Base-by-base conservation (phyloP, 2,888 invertebrate species). In the Sminthurides aquaticus region DNA sequence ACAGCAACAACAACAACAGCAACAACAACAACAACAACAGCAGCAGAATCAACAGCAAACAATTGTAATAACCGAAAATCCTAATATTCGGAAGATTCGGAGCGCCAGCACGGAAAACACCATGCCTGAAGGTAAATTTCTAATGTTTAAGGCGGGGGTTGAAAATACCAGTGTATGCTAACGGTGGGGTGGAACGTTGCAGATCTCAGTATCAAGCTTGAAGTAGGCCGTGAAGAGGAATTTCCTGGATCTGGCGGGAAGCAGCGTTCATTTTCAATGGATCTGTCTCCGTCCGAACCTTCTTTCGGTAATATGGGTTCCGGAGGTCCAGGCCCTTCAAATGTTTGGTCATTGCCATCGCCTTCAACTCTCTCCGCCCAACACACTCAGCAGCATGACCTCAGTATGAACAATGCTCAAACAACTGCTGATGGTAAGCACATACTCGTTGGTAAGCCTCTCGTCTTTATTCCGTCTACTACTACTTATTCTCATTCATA, bases 191-290 rank as follows among this genome's bases (percentile, higher is more conserved):
- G 52, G 5, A 5, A 20, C 52, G 5, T 52, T 80, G 71, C 82
- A 86, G 89, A 90, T 82, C 83, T 90, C 80, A 85, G 89, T 77
- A 86, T 89, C 76, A 89, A 89, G 78, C 85, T 83, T 79, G 87
- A 87, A 78, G 72, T 72, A 66, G 72, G 75, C 28, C 68, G 72
- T 11, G 75, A 75, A 25, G 73, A 72, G 49, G 71, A 72, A 49
- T 58, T 67, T 52, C 27, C 59, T 65, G 64, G 69, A 62, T n/a
- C 62, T 71, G 63, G 68, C 62, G 74, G 74, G 49, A 75, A 75
- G 66, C 75, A 75, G 63, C 68, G 75, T 55, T 75, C 75, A 34
- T 73, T 71, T 62, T 75, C 75, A 18, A 74, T 75, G 73, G 75
- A 75, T 65, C 66, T 74, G 58, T 73, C 74, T 59, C 74, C 74